Conservation (phyloP, 2,797 vertebrate species). For the Melanotaenia nigrans region DNA sequence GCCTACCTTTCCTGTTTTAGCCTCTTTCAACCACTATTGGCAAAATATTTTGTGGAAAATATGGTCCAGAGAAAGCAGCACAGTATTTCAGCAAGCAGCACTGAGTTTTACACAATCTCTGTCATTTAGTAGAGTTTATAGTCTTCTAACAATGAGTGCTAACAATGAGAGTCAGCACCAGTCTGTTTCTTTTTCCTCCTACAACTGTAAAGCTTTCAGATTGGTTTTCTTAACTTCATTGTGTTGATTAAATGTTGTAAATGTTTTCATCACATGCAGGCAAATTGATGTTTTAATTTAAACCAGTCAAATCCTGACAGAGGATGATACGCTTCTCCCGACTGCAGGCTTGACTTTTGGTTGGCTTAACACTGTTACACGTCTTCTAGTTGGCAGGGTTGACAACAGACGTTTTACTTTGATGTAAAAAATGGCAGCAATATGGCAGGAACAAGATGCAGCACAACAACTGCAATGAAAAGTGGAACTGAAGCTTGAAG, state of each 20-base stretch:
- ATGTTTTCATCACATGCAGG: constrained; percentile 11
- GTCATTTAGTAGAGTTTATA: too few relatives aligned
- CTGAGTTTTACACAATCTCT: too few relatives aligned
- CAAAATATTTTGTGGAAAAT: too few relatives aligned
- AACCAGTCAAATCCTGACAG: constrained; percentile 21
- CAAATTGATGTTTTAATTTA: constrained; percentile 12
- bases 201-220: not conserved
- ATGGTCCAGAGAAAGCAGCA: too few relatives aligned
- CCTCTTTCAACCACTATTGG: too few relatives aligned
- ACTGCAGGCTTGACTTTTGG: constrained; percentile 1
- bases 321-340: constrained; percentile 10
- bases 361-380: not conserved
- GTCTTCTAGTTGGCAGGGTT: constrained; percentile 21
- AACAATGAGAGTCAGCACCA: too few relatives aligned
- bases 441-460: constrained; percentile 19
- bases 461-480: constrained; percentile 9
- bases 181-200: not conserved
- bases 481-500: constrained; percentile 9
- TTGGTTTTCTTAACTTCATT: not conserved
- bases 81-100: too few relatives aligned
- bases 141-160: too few relatives aligned
- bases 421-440: constrained; percentile 12
- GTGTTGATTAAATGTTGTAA: constrained; percentile 6
- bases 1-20: not conserved
- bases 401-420: constrained; percentile 19